A percentile compares a stretch with the other conserved stretches of the same genome.
phyloP scores from a whole-genome alignment of 1,140 invertebrate species.

The Tribolium madens region DNA sequence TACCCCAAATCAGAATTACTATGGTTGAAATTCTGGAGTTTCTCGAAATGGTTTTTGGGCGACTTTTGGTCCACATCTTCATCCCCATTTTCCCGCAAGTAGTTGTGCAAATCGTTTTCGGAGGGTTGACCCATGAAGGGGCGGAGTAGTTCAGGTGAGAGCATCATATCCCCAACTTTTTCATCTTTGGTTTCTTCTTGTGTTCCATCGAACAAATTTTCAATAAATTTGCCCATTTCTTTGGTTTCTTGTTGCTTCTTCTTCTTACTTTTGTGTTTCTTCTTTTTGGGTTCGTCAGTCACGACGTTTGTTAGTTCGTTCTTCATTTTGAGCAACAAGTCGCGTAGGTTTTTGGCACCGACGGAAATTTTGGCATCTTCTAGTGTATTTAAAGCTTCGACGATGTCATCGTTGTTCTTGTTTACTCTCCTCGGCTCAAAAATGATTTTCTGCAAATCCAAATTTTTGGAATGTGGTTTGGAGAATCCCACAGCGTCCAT shows the following conservation, averaged over 20 bases:
- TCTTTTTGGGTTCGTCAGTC: background rate
- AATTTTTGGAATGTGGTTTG: conserved; percentile 42
- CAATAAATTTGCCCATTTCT: background rate
- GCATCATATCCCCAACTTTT: conserved; percentile 24
- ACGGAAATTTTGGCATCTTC: conserved; percentile 39
- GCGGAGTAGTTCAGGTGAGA: conserved; percentile 47
- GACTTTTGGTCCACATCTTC: background rate
- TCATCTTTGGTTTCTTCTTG: conserved; percentile 25
- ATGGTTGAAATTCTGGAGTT: background rate
- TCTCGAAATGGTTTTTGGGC: conserved; percentile 12
- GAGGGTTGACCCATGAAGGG: conserved; percentile 51
- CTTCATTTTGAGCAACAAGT: conserved; percentile 48
- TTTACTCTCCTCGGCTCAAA: conserved; percentile 40
- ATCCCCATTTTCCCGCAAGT: conserved; percentile 43
- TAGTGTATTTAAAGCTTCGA: conserved; percentile 37
- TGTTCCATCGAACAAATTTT: background rate
- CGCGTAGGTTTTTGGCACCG: conserved; percentile 27
- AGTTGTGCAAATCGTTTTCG: conserved; percentile 39
- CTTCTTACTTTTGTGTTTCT: background rate
- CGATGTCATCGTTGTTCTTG: conserved; percentile 29
- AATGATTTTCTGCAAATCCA: conserved; percentile 47
- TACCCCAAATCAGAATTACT: conserved; percentile 34
- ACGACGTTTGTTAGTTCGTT: conserved; percentile 34
- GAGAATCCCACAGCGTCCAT: conserved; percentile 54
- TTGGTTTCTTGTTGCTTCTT: background rate